Evolutionary conservation across 2,888 invertebrate species (phyloP).

Genomic region (Caenorhabditis wallacei): DNA sequence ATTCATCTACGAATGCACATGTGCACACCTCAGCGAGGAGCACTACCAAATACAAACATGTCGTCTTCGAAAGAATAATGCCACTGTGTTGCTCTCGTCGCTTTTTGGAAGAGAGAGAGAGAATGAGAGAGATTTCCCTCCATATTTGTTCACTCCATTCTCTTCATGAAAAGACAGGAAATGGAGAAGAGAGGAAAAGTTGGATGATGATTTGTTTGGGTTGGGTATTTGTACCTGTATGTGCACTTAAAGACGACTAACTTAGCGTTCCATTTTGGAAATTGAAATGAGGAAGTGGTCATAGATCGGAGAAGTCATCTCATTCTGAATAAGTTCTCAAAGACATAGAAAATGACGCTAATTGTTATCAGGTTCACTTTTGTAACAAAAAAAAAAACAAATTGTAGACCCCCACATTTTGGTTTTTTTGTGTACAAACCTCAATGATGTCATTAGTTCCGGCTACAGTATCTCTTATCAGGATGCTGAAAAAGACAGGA

Average conservation of each 20-base stretch:
- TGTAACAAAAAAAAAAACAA: no score
- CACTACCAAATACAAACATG: slow-evolving; percentile 16
- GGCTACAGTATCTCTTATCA: not conserved
- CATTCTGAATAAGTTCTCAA: no score
- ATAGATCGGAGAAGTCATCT: not conserved
- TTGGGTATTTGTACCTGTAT: not conserved
- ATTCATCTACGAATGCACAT: slow-evolving; percentile 5
- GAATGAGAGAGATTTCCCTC: not conserved
- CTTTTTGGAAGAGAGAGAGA: slow-evolving; percentile 21
- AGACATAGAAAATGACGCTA: no score
- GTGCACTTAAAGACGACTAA: slow-evolving; percentile 34
- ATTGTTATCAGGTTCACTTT: no score
- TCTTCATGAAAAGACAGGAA: slow-evolving; percentile 37
- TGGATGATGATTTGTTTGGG: slow-evolving; percentile 19
- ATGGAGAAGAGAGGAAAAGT: slow-evolving; percentile 38
- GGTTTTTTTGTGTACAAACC: no score
- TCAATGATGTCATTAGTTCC: not conserved
- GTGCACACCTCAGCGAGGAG: not conserved
- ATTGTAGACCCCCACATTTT: no score
- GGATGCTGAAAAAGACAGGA: not conserved
- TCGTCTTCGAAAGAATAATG: slow-evolving; percentile 25
- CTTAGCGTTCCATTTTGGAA: slow-evolving; percentile 1
- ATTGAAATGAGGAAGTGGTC: not conserved
- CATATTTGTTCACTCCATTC: slow-evolving; percentile 21
- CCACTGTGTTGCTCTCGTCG: slow-evolving; percentile 41